Conservation (phyloP, 1,140 invertebrate species). For the Drosophila ananassae region DNA sequence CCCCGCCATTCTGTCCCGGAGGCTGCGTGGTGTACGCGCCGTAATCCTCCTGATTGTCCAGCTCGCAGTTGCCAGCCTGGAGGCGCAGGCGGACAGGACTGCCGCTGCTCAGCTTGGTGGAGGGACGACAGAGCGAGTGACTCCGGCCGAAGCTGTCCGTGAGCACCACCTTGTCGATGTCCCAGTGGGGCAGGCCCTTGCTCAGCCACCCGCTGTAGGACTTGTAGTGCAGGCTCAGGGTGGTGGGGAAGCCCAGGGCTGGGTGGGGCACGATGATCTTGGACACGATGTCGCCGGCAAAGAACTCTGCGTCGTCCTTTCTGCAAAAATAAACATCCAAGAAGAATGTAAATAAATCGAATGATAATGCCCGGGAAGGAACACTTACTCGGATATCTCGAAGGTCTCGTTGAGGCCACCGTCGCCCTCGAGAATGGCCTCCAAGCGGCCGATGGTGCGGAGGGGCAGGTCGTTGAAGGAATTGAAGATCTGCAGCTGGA, state of each 20-base stretch:
- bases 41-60: conserved; percentile 84
- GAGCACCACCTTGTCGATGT: conserved; percentile 92
- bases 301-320: conserved; percentile 91
- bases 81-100: conserved; percentile 89
- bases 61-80: conserved; percentile 90
- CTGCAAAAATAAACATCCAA: conserved; percentile 74
- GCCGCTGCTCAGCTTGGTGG: conserved; percentile 90
- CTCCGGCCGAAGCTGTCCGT: conserved; percentile 94
- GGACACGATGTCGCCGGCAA: conserved; percentile 89
- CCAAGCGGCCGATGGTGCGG: conserved; percentile 88
- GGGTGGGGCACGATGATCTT: conserved; percentile 95
- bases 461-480: conserved; percentile 89
- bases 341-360: background rate
- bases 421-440: conserved; percentile 92
- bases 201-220: conserved; percentile 96
- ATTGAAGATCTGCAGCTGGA: conserved; percentile 91
- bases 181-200: conserved; percentile 91
- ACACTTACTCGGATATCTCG: conserved; percentile 90
- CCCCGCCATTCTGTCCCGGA: conserved; percentile 16
- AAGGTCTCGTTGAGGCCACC: conserved; percentile 94
- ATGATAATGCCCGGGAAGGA: too few species aligned
- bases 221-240: conserved; percentile 91
- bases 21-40: conserved; percentile 66
- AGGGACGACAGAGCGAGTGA: conserved; percentile 91
- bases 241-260: conserved; percentile 89